Evolutionary conservation across 2,113 vertebrate genomes (phyloP), one percentile per base, ranked within the genome.

Genomic region (Cryptomyrus ogoouensis): DNA sequence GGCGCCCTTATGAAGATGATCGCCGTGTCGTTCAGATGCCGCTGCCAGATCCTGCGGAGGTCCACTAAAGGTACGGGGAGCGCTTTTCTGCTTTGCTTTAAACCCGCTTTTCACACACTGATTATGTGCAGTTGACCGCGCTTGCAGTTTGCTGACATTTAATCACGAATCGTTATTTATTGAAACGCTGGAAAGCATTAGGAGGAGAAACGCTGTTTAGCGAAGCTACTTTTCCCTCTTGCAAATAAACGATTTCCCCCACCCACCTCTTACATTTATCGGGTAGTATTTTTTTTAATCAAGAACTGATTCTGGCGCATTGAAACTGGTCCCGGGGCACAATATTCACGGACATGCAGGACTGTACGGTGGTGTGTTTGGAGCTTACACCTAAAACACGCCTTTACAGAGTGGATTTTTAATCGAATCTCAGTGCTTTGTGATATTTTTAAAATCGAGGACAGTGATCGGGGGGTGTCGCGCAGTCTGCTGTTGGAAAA

Each of bases 21-120:
- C 96, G 98, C 98, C 91, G 98, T 99, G 95, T 99, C 98, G 93
- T 99, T 99, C 92, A 99, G 99, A 96, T 99, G 98, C 95, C 97
- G 98, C 92, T 99, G 98, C 95, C 98, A 99, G 88, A 99, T 99
- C 94, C 96, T 99, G 95, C 97, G 98, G 96, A 97, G 97, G 94
- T 97, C 97, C 92, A 96, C 97, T 77, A 99, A 99, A 99, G 98
- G 98, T 99, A 99, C 93, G 0, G 94, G 94, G 92, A 21, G 27
- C 27, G 21, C 49, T 17, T n/a, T 42, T 19, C 35, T 6, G 17
- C 74, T 80, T 74, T 62, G 56, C 56, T 74, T 31, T 27, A 74
- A 74, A 74, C 66, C 15, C 74, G 35, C 5, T 42, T 19, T 58
- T 24, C 77, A n/a, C 24, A 35, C 10, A 27, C 42, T 12, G 19